Percentiles rank a stretch among this genome's conserved stretches.
Evolutionary conservation across 2,888 invertebrate genomes (phyloP).

Genomic region (Trachelus iudaicus): DNA sequence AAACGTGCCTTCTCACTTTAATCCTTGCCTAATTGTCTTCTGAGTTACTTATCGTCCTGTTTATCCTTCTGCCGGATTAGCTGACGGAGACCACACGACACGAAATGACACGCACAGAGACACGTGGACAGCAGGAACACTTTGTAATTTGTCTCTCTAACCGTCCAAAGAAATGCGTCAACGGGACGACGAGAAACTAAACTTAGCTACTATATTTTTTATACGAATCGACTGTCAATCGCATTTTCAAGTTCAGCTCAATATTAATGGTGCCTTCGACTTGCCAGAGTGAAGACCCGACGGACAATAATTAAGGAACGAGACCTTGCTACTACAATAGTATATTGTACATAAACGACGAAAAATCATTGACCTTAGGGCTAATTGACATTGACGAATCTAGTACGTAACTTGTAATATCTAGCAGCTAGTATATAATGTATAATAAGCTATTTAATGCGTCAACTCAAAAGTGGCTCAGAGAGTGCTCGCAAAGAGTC

Average conservation of each 20-base stretch:
- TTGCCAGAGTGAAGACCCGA: conserved; percentile 58
- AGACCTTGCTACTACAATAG: conserved; percentile 56
- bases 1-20: too few species aligned
- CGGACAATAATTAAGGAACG: conserved; percentile 55
- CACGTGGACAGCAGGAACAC: too few species aligned
- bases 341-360: conserved; percentile 55
- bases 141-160: too few species aligned
- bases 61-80: too few species aligned
- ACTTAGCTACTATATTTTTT: conserved; percentile 16
- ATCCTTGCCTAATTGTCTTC: too few species aligned
- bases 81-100: too few species aligned
- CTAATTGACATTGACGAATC: conserved; percentile 27
- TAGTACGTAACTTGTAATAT: conserved; percentile 4
- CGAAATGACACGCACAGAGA: too few species aligned
- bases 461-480: conserved; percentile 25
- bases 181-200: too few species aligned
- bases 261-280: conserved; percentile 62
- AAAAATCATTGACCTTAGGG: conserved; percentile 22
- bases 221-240: conserved; percentile 13
- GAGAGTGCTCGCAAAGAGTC: conserved; percentile 8
- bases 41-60: too few species aligned
- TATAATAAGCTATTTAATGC: conserved; percentile 53
- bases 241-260: conserved; percentile 45
- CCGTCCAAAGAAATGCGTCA: too few species aligned
- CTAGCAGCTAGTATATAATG: conserved; percentile 38